Percentiles rank a stretch among this genome's conserved stretches.
Conservation (phyloP, 2,888 invertebrate species). For the Drosophila anomalipes region DNA sequence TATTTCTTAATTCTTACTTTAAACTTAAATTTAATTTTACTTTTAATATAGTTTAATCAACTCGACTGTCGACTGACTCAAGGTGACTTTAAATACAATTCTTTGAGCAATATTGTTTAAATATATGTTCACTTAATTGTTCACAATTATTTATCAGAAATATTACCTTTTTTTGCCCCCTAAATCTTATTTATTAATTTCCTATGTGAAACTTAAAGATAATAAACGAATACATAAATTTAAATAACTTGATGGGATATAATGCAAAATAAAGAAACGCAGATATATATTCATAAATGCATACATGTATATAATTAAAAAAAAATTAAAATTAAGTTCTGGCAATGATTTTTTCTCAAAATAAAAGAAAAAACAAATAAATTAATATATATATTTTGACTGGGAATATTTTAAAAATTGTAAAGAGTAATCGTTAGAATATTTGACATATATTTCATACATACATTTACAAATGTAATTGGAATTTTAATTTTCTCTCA, state of each 20-base stretch:
- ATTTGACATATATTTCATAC: background rate
- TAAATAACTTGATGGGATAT: too few species aligned
- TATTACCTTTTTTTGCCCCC: too few species aligned
- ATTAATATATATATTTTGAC: background rate
- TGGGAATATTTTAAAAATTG: background rate
- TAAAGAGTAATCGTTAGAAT: background rate
- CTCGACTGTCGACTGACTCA: background rate
- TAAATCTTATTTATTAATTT: too few species aligned
- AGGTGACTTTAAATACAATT: background rate
- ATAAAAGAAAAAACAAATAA: background rate
- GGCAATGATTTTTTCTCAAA: too few species aligned
- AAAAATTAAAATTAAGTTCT: too few species aligned
- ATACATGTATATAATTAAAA: too few species aligned
- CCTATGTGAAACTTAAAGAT: too few species aligned
- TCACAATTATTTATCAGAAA: background rate
- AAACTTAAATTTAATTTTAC: background rate
- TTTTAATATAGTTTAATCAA: background rate
- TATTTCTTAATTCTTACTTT: background rate
- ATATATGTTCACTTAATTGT: background rate
- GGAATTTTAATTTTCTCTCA: slow-evolving; percentile 20
- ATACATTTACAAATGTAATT: background rate
- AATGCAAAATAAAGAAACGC: too few species aligned
- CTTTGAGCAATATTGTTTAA: background rate
- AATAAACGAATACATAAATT: too few species aligned
- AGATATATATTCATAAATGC: too few species aligned